Conservation (phyloP, 2,888 invertebrate genomes). For the Scelioninae gen. 1 region DNA sequence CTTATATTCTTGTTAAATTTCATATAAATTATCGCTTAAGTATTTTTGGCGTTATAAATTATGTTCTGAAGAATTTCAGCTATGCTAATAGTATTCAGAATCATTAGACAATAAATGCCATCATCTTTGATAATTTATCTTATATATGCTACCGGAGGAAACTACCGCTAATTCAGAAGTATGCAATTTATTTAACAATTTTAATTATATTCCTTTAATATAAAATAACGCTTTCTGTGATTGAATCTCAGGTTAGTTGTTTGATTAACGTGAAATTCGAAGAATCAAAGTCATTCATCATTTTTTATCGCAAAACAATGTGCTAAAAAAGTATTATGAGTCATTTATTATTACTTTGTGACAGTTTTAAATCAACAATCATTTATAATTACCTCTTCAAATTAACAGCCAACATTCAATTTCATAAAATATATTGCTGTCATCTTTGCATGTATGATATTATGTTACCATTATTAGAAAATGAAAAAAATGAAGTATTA, state of each 20-base stretch:
- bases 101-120: slow-evolving; percentile 49
- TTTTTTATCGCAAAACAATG: slow-evolving; percentile 7
- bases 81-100: slow-evolving; percentile 39
- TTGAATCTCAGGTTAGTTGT: neutral
- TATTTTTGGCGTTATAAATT: slow-evolving; percentile 41
- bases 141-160: slow-evolving; percentile 13
- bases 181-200: slow-evolving; percentile 42
- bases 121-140: slow-evolving; percentile 46
- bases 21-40: slow-evolving; percentile 14
- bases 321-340: neutral
- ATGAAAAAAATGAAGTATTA: no score
- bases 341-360: slow-evolving; percentile 2
- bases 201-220: slow-evolving; percentile 25
- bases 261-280: neutral
- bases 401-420: slow-evolving; percentile 1
- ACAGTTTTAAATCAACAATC: neutral
- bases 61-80: slow-evolving; percentile 23
- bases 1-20: slow-evolving; percentile 5
- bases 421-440: no score
- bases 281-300: neutral
- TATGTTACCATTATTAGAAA: no score
- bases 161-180: slow-evolving; percentile 19
- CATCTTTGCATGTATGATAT: no score
- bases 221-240: slow-evolving; percentile 8
- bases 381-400: neutral